Base-by-base conservation (phyloP, 1,140 invertebrate genomes). In the Zophobas morio region DNA sequence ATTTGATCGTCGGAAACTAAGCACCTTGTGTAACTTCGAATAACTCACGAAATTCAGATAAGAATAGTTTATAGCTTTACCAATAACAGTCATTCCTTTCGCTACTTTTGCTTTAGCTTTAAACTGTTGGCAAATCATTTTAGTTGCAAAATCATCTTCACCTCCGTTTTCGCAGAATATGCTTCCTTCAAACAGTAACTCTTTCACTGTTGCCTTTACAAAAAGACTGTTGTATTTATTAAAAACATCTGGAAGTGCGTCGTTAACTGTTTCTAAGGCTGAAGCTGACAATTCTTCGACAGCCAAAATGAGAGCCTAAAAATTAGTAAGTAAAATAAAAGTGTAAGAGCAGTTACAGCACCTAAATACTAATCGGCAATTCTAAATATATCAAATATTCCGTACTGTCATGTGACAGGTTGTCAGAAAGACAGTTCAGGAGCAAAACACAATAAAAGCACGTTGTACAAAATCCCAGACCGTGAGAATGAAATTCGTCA, bases 121-220 rank as follows among this genome's bases (percentile, higher is more conserved):
- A 8, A 82, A 76, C 77, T 80, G 79, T 20, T 47, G 49, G 39
- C 81, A 84, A 20, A 81, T 66, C 39, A 79, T 77, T 37, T 70
- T 73, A 3, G 75, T 78, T n/a, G 78, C 66, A 42, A 81, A 81
- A 49, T 75, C 78, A 6, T 66, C 42, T n/a, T 72, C 49, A 36
- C 78, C 78, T 32, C 74, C 80, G 72, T 82, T 74, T 53, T 76
- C 75, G 63, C 82, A 83, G 4, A 83, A 39, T 36, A 57, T 71
- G 4, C 78, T 35, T 49, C 82, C 82, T 32, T 79, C 74, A 40
- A 82, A 83, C 20, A 83, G 42, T 37, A 76, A 81, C 47, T 81
- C 77, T 39, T 79, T 79, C 0, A 83, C 82, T 72, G 72, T 79
- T 5, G 75, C 63, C 70, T 66, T 81, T 4, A 82, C 47, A 57